Percentiles rank a stretch among this genome's conserved stretches.
Conservation (phyloP, 1,140 invertebrate genomes). For the Cyrtorhinus lividipennis region DNA sequence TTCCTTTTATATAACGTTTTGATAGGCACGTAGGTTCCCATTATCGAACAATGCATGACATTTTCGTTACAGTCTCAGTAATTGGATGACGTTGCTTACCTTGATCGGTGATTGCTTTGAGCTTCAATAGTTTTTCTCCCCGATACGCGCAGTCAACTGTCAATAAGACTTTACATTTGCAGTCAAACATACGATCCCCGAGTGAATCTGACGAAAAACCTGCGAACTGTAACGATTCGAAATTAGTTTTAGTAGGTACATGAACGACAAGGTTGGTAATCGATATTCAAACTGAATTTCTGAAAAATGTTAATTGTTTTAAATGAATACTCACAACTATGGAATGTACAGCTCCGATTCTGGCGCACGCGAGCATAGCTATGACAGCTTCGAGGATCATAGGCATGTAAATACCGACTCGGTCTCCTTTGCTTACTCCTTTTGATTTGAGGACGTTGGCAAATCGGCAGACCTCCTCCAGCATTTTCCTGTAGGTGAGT, state of each 20-base stretch:
- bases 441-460: slow-evolving; percentile 79
- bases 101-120: slow-evolving; percentile 78
- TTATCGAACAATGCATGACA: too few relatives aligned
- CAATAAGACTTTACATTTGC: slow-evolving; percentile 66
- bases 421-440: slow-evolving; percentile 76
- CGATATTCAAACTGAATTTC: neutral
- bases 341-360: slow-evolving; percentile 91
- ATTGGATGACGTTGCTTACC: slow-evolving; percentile 30
- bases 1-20: too few relatives aligned
- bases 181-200: slow-evolving; percentile 79
- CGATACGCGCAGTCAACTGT: slow-evolving; percentile 88
- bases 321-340: slow-evolving; percentile 58
- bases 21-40: too few relatives aligned
- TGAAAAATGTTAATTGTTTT: slow-evolving; percentile 1
- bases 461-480: slow-evolving; percentile 81
- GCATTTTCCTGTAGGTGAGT: slow-evolving; percentile 77
- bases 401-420: slow-evolving; percentile 95
- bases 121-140: slow-evolving; percentile 68
- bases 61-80: too few relatives aligned
- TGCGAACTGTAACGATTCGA: too few relatives aligned
- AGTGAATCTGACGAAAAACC: slow-evolving; percentile 89
- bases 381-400: slow-evolving; percentile 92
- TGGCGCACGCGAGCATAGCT: slow-evolving; percentile 88
- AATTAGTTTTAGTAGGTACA: too few relatives aligned
- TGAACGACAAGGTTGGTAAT: too few relatives aligned